Evolutionary conservation across 92 coral and sea anemone species (phyloP).

Genomic region (Pocillopora grandis): DNA sequence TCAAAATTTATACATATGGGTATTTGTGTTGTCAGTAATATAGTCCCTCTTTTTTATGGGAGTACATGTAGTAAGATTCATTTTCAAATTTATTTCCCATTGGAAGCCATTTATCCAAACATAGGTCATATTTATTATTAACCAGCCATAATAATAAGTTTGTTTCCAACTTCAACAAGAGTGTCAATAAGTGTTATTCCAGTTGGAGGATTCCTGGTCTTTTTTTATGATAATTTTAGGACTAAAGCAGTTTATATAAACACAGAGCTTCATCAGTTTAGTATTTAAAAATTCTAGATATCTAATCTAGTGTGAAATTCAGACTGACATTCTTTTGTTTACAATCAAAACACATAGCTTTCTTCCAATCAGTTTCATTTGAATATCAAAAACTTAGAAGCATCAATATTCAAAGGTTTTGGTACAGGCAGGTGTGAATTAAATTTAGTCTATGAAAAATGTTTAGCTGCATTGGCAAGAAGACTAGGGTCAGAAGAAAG

Average conservation of each 20-base stretch:
- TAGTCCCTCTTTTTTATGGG: background rate
- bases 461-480: constrained; percentile 63
- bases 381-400: background rate
- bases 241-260: background rate
- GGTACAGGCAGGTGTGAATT: background rate
- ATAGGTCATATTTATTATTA: constrained; percentile 25
- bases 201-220: background rate
- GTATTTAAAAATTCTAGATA: too few relatives aligned
- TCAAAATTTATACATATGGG: too few relatives aligned
- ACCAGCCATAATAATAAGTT: background rate
- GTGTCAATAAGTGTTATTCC: background rate
- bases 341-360: background rate
- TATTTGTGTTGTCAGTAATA: background rate
- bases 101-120: background rate
- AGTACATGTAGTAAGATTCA: too few relatives aligned
- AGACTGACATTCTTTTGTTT: background rate
- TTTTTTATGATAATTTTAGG: background rate
- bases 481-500: constrained; percentile 51
- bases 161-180: background rate
- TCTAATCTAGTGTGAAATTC: too few relatives aligned
- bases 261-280: too few relatives aligned
- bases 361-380: too few relatives aligned
- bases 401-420: background rate
- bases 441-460: background rate
- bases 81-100: background rate